These are phyloP conservation scores for Trichonephila clavipes DNA, from an alignment of 1,140 invertebrate genomes.

Conservation along the genomic window DNA sequence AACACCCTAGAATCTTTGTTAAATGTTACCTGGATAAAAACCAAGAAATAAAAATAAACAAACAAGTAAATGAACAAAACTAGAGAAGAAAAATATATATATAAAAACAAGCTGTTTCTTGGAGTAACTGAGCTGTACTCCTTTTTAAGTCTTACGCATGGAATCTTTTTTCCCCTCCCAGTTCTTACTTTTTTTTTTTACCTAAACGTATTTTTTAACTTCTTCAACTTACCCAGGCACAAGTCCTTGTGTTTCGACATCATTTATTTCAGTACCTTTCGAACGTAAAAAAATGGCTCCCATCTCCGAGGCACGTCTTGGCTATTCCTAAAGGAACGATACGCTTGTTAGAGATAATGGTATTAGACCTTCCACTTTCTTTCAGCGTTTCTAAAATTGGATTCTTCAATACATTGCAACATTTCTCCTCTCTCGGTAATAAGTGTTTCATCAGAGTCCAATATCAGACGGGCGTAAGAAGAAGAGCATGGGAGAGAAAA, in stretches of 20 bases:
- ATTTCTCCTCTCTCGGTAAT: constrained; percentile 68
- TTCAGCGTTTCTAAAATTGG: constrained; percentile 68
- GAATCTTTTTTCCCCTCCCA: background rate
- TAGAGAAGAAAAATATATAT: background rate
- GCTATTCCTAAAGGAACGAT: constrained; percentile 65
- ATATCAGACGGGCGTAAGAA: constrained; percentile 25
- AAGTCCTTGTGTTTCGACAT: constrained; percentile 43
- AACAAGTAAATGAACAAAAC: background rate
- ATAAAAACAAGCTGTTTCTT: background rate
- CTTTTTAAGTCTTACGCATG: constrained; percentile 35
- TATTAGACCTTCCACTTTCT: constrained; percentile 67
- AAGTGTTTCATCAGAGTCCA: constrained; percentile 74
- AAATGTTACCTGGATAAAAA: constrained; percentile 44
- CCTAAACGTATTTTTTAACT: constrained; percentile 30
- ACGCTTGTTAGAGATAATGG: constrained; percentile 73
- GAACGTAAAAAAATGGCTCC: constrained; percentile 63
- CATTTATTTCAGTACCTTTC: constrained; percentile 69
- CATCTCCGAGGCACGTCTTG: constrained; percentile 40
- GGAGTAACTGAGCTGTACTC: constrained; percentile 36
- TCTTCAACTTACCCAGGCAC: constrained; percentile 30
- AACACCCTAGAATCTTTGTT: constrained; percentile 15
- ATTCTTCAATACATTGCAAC: constrained; percentile 71
- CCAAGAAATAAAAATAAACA: constrained; percentile 28
- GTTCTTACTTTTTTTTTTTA: background rate
- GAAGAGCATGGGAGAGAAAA: background rate